Conservation (phyloP, 2,797 vertebrate species). For the Urosaurus nigricauda region DNA sequence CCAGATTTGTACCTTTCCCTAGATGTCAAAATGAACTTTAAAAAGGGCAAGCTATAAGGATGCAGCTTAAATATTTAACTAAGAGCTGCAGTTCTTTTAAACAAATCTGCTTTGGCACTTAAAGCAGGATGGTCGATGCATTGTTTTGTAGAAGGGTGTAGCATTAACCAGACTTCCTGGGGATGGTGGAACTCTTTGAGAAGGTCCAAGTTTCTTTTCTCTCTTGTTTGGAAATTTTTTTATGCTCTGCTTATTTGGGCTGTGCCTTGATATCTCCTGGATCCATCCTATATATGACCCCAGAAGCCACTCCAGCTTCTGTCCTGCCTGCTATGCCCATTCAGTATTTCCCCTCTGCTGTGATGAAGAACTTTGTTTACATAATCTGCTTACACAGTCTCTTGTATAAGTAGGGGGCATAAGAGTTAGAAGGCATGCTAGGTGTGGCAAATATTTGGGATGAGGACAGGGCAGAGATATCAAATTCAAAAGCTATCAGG, state of each 20-base stretch:
- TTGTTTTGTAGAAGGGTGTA: conserved; percentile 38
- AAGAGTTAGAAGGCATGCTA: not conserved
- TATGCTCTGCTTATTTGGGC: conserved; percentile 16
- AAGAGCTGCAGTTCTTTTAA: conserved; percentile 22
- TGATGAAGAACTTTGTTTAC: not conserved
- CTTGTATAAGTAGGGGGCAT: not conserved
- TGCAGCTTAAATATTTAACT: not conserved
- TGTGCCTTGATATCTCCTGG: not conserved
- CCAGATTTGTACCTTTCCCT: not conserved
- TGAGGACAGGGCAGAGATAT: not conserved
- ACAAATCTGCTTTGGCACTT: conserved; percentile 34
- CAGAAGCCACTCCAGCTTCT: not conserved
- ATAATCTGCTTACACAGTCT: not conserved
- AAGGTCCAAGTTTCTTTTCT: conserved; percentile 15
- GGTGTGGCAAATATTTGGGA: not conserved
- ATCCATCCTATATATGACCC: not conserved
- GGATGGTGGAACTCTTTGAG: conserved; percentile 22
- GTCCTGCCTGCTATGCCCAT: not conserved
- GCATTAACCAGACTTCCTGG: conserved; percentile 39
- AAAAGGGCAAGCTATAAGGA: not conserved
- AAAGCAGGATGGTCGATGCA: conserved; percentile 13
- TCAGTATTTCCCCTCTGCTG: not conserved
- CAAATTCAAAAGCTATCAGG: not conserved
- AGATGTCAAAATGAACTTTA: not conserved
- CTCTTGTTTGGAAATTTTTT: not conserved